Conservation (phyloP, 2,113 vertebrate species). For the Sula dactylatra region DNA sequence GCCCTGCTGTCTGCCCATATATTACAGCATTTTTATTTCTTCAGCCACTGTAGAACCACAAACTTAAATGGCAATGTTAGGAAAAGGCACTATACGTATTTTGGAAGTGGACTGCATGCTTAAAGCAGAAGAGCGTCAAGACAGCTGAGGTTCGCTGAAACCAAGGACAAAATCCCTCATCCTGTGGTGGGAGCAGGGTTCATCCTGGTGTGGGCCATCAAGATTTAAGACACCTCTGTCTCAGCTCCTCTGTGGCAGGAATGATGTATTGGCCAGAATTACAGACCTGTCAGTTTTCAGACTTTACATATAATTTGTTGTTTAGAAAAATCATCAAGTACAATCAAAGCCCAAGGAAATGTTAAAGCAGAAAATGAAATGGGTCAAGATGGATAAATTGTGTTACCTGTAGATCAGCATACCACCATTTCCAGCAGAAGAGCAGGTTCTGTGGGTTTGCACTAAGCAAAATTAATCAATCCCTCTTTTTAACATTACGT, state of each 20-base stretch:
- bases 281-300: not conserved
- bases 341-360: not conserved
- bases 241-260: not conserved
- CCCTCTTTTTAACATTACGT: not conserved
- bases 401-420: fast-evolving
- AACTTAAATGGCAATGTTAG: not conserved
- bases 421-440: not conserved
- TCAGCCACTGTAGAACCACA: not conserved
- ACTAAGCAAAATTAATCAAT: not conserved
- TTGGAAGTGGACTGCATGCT: not conserved
- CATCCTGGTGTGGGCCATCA: fast-evolving
- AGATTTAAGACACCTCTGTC: not conserved
- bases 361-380: not conserved
- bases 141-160: not conserved
- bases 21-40: not conserved
- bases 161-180: not conserved
- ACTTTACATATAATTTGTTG: not conserved
- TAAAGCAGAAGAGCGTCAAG: not conserved
- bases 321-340: not conserved
- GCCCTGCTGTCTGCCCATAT: fast-evolving
- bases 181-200: not conserved
- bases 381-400: not conserved
- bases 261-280: not conserved
- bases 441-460: not conserved
- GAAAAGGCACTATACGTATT: not conserved